Base-by-base conservation (phyloP, 2,113 vertebrate genomes). In the Galbula dea region DNA sequence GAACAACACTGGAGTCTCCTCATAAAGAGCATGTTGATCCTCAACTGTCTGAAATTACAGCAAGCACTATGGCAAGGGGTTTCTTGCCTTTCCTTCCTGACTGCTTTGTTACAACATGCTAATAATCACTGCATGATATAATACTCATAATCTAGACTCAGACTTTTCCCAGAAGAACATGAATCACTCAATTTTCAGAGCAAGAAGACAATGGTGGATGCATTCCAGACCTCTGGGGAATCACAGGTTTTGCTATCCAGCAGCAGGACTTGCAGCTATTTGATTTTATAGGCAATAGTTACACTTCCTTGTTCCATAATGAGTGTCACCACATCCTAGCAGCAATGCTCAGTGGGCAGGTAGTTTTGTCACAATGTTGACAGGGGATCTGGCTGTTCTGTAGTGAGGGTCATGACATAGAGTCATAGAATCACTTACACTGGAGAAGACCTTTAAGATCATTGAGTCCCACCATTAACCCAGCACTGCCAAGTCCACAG, bases 401-500 rank as follows among this genome's bases (percentile, higher is more conserved):
- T 32, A 15, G 21, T 0, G 1, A 2, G 3, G 18, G 4, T 78
- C 17, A 22, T 71, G 41, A n/a, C 63, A n/a, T 34, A 34, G 43
- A 66, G n/a, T n/a, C 63, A 24, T n/a, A 45, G 32, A 46, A 46
- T 32, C 22, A 22, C n/a, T 66, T 66, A 46, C 41, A 15, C 46
- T 46, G 30, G 30, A 66, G n/a, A 45, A 41, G 26, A 13, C 17
- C 61, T 63, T 41, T 41, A 62, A 45, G 63, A n/a, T 32, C 41
- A 30, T 37, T 20, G 11, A 43, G 37, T 43, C 26, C 41, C 21
- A 6, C 62, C 13, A 16, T 66, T 66, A 66, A 66, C 30, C 13
- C 7, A 45, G 41, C 41, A n/a, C 22, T 66, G 63, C 63, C 41
- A 46, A n/a, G 37, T 63, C 54, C 22, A 23, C 13, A 7, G 1